Conservation (phyloP, 2,113 vertebrate genomes). For the Microtus pennsylvanicus region DNA sequence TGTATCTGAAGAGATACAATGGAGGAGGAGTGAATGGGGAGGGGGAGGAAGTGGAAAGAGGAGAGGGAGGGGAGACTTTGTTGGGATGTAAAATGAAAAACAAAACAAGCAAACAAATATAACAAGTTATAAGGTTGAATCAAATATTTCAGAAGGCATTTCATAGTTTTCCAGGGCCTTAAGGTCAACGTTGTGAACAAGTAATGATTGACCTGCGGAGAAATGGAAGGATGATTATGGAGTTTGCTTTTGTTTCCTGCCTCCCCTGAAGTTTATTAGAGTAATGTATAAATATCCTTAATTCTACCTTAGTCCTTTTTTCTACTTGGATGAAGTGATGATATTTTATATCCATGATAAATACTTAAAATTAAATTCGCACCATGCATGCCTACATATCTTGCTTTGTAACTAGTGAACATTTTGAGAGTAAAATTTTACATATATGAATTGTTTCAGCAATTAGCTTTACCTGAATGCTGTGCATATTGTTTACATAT, state of each 20-base stretch:
- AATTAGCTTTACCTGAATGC: neutral
- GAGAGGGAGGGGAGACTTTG: no score
- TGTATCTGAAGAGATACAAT: no score
- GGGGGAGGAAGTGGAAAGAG: no score
- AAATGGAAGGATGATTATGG: neutral
- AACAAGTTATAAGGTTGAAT: neutral
- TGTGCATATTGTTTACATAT: neutral
- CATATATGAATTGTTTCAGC: neutral
- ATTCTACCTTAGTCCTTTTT: neutral
- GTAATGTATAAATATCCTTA: neutral
- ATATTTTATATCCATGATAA: neutral
- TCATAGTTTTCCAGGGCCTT: neutral
- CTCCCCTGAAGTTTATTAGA: neutral
- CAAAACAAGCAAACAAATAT: no score
- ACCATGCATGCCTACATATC: neutral
- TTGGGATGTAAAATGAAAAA: no score
- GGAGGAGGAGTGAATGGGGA: no score
- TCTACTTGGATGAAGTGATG: neutral
- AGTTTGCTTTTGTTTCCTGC: neutral
- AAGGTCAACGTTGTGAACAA: neutral
- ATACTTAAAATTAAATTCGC: neutral
- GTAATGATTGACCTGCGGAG: neutral
- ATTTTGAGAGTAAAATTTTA: conserved; percentile 8
- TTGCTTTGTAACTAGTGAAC: neutral
- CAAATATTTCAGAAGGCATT: neutral